Percentiles rank a stretch among this genome's conserved stretches.
phyloP scores from a whole-genome alignment of 2,113 vertebrate genomes.

The Chloropsis cyanopogon region DNA sequence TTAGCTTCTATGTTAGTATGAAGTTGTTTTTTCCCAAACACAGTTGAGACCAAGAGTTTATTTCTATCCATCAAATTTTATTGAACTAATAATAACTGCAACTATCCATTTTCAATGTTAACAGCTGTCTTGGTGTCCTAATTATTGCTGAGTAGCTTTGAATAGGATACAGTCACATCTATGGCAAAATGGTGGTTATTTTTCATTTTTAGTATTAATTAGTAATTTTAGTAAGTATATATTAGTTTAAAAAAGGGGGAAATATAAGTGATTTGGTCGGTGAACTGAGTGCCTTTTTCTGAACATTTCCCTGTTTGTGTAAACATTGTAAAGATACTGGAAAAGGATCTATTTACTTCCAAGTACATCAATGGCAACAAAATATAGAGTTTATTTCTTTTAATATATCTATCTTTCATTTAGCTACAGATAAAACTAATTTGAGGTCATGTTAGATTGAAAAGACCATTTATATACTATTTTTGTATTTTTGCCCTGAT shows the following conservation, averaged over 20 bases:
- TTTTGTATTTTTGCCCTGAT: background rate
- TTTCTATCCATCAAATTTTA: background rate
- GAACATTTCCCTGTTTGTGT: background rate
- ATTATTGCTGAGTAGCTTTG: slow-evolving; percentile 15
- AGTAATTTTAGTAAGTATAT: background rate
- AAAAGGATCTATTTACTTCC: background rate
- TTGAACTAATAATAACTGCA: background rate
- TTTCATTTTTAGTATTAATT: background rate
- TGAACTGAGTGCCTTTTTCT: background rate
- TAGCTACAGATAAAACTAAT: background rate
- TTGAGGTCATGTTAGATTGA: background rate
- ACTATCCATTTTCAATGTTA: background rate
- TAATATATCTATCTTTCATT: background rate
- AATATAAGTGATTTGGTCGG: background rate
- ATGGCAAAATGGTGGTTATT: background rate
- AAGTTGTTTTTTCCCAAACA: background rate
- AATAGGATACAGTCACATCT: background rate
- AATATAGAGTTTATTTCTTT: background rate
- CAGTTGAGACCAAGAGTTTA: background rate
- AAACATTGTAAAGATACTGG: background rate
- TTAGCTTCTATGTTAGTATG: background rate
- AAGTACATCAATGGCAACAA: background rate
- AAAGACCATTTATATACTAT: background rate
- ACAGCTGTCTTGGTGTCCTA: background rate
- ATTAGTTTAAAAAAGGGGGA: background rate